Evolutionary conservation across 2,888 invertebrate genomes (phyloP).

Genomic region (Matsumyia berberina): DNA sequence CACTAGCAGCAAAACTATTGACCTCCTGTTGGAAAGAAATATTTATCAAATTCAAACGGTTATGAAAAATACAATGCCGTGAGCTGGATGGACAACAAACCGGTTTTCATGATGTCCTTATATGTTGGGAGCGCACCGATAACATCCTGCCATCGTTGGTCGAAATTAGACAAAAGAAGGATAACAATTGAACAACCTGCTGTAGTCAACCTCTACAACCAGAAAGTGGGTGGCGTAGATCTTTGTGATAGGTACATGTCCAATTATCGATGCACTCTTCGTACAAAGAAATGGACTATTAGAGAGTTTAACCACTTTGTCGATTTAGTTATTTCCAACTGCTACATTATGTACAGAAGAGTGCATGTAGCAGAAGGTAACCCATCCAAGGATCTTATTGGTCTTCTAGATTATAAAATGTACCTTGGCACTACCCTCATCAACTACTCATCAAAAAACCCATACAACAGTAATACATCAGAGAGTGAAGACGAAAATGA

Average conservation of each 20-base stretch:
- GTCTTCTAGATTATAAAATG: too few relatives aligned
- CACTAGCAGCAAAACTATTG: neutral
- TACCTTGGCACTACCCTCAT: too few relatives aligned
- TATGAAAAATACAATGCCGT: neutral
- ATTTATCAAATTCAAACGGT: neutral
- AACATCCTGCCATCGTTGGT: slow-evolving; percentile 4
- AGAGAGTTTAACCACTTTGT: too few relatives aligned
- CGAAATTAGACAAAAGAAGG: neutral
- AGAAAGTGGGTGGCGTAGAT: neutral
- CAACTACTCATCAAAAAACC: too few relatives aligned
- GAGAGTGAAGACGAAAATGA: too few relatives aligned
- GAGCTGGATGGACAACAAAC: slow-evolving; percentile 7
- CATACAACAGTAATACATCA: too few relatives aligned
- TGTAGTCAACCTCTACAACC: neutral
- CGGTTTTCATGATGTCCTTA: neutral
- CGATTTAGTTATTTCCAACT: too few relatives aligned
- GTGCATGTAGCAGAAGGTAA: too few relatives aligned
- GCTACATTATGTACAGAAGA: too few relatives aligned
- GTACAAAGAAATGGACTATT: too few relatives aligned
- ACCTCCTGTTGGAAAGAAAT: neutral
- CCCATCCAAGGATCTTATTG: too few relatives aligned
- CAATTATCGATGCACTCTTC: neutral
- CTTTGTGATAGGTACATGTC: neutral
- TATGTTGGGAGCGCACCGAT: neutral
- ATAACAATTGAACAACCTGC: neutral